Base-by-base conservation (phyloP, 2,797 vertebrate genomes). In the Lagocephalus sceleratus region DNA sequence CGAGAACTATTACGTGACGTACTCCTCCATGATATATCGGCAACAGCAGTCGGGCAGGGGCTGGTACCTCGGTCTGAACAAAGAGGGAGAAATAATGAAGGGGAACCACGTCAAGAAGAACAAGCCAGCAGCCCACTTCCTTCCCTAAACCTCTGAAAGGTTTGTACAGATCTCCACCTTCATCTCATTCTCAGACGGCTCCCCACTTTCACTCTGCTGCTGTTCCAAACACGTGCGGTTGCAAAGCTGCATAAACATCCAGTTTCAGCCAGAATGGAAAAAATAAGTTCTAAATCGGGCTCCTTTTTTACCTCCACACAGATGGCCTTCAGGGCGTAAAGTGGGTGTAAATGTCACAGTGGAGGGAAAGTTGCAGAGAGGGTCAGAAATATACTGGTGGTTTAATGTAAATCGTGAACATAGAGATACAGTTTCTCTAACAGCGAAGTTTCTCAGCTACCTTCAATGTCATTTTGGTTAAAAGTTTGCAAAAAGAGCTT, bases 71-170 rank as follows among this genome's bases (percentile, higher is more conserved):
- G 97, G 97, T 85, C 95, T 99, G 84, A 99, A 99, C 90, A 99
- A 98, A 87, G 96, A 99, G 80, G 97, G 97, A 21, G 95, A 97
- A 86, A 96, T 99, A 82, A 99, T 99, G 97, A 99, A 99, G 90
- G 97, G 96, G 70, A 99, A 99, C 79, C 97, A 99, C 0, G 97
- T 99, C 70, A 99, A 99, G 90, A 99, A 99, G 87, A 98, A 98
- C 69, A 98, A 98, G 82, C 96, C 97, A 72, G 96, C 97, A 57
- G 97, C 96, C 74, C 97, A 99, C 83, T 99, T 99, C 86, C 95
- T 99, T 79, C 97, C 97, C 82, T n/a, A 98, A 99, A 91, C 97
- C 97, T 81, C 91, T 99, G 66, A 98, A 99, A 94, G 97, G 97
- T 99, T 87, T 20, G 20, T 11, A 6, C 14, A n/a, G 1, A 57